Percentiles rank a stretch among this genome's conserved stretches.
These are phyloP conservation scores for Brachionus asplanchnoidis DNA, from an alignment of 1,140 invertebrate genomes.

Conservation along the genomic window DNA sequence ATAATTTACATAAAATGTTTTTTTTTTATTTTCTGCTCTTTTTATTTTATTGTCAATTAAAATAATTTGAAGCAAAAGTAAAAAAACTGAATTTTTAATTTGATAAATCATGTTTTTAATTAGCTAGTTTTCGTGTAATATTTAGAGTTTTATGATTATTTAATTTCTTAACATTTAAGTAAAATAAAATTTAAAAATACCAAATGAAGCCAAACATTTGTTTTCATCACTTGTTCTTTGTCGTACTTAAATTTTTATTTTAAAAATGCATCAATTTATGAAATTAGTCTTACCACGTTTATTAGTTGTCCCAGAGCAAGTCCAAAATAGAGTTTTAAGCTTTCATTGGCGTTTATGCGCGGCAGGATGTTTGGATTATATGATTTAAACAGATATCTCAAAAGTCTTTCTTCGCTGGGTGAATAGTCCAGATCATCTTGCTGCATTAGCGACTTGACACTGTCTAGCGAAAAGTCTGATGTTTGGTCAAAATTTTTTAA, in stretches of 20 bases:
- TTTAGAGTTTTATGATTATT: too few relatives aligned
- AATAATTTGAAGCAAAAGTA: too few relatives aligned
- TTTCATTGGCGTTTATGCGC: not conserved
- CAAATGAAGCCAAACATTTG: constrained; percentile 58
- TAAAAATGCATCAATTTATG: not conserved
- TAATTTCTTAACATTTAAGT: too few relatives aligned
- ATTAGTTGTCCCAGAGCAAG: constrained; percentile 19
- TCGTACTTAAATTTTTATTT: not conserved
- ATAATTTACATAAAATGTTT: too few relatives aligned
- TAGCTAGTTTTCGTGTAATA: too few relatives aligned
- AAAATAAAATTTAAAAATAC: not conserved
- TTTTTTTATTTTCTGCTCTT: too few relatives aligned
- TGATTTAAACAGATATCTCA: constrained; percentile 15
- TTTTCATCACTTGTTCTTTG: constrained; percentile 58
- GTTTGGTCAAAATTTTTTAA: not conserved
- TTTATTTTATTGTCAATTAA: too few relatives aligned
- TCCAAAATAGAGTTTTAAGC: constrained; percentile 31
- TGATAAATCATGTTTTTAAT: too few relatives aligned
- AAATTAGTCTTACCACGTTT: not conserved
- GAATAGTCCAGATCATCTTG: not conserved
- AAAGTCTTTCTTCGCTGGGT: constrained; percentile 29
- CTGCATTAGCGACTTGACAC: not conserved
- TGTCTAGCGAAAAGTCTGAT: not conserved
- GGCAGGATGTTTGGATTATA: constrained; percentile 39
- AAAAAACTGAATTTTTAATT: too few relatives aligned